Evolutionary conservation across 2,888 invertebrate genomes (phyloP).

Genomic region (Chouioia cunea): DNA sequence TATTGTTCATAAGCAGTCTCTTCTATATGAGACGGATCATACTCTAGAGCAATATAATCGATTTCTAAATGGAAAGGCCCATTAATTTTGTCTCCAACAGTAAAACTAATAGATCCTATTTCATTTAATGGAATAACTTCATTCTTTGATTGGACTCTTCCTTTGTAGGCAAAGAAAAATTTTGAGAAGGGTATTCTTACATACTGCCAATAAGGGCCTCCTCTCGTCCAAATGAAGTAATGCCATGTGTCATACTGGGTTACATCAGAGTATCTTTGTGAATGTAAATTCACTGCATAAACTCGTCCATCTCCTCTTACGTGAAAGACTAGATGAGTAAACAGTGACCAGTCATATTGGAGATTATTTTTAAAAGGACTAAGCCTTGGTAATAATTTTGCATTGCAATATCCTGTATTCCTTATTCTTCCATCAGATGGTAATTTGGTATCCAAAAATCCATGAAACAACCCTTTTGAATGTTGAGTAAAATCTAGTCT

Average conservation of each 20-base stretch:
- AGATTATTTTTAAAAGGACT: constrained; percentile 85
- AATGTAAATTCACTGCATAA: constrained; percentile 85
- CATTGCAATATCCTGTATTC: constrained; percentile 85
- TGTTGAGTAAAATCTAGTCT: constrained; percentile 80
- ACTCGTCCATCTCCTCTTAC: constrained; percentile 94
- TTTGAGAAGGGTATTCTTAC: constrained; percentile 94
- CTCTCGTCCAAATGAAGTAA: constrained; percentile 91
- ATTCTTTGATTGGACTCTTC: constrained; percentile 88
- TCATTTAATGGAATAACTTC: constrained; percentile 72
- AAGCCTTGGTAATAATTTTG: constrained; percentile 78
- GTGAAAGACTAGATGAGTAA: constrained; percentile 82
- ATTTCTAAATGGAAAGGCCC: constrained; percentile 92
- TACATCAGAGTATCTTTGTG: constrained; percentile 84
- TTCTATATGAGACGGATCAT: constrained; percentile 84
- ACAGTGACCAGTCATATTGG: constrained; percentile 81
- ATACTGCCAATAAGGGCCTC: constrained; percentile 98
- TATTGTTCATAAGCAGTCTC: constrained; percentile 88
- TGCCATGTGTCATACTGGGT: constrained; percentile 91
- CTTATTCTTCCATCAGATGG: constrained; percentile 86
- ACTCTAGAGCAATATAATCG: constrained; percentile 91
- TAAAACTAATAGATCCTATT: constrained; percentile 84
- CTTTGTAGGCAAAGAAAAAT: constrained; percentile 86
- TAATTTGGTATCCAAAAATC: constrained; percentile 76
- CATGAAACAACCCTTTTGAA: constrained; percentile 81
- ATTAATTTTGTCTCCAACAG: constrained; percentile 82